These are phyloP conservation scores for Pipistrellus nathusii DNA, from an alignment of 2,797 vertebrate genomes.

Conservation along the genomic window DNA sequence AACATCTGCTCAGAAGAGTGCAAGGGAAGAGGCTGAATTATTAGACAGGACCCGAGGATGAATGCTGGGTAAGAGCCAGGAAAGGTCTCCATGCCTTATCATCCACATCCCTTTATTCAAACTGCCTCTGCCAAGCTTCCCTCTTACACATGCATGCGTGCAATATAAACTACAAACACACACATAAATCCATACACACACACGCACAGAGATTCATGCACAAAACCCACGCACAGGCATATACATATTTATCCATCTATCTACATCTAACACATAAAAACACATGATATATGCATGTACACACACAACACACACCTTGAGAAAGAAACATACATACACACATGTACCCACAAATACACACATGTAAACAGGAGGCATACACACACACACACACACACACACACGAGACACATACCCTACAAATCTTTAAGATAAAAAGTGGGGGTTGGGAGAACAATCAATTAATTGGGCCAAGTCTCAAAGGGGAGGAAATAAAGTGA, in stretches of 20 bases:
- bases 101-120: not conserved
- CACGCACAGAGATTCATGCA: too few relatives aligned
- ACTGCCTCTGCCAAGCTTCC: not conserved
- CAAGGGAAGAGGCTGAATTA: not conserved
- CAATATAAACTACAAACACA: not conserved
- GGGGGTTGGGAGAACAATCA: constrained; percentile 83
- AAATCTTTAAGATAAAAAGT: constrained; percentile 41
- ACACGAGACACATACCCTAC: not conserved
- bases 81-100: not conserved
- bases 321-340: not conserved
- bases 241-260: not conserved
- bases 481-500: constrained; percentile 90
- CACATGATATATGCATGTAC: too few relatives aligned
- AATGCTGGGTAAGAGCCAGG: not conserved
- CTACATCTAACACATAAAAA: not conserved
- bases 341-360: not conserved
- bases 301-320: not conserved
- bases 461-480: constrained; percentile 87
- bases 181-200: not conserved
- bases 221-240: not conserved
- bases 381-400: not conserved
- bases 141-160: not conserved
- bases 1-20: constrained; percentile 17
- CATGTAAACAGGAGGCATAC: not conserved
- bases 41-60: constrained; percentile 20